A percentile compares a stretch with the other conserved stretches of the same genome.
Evolutionary conservation across 2,888 invertebrate species (phyloP).

Genomic region (Odontothrips loti): DNA sequence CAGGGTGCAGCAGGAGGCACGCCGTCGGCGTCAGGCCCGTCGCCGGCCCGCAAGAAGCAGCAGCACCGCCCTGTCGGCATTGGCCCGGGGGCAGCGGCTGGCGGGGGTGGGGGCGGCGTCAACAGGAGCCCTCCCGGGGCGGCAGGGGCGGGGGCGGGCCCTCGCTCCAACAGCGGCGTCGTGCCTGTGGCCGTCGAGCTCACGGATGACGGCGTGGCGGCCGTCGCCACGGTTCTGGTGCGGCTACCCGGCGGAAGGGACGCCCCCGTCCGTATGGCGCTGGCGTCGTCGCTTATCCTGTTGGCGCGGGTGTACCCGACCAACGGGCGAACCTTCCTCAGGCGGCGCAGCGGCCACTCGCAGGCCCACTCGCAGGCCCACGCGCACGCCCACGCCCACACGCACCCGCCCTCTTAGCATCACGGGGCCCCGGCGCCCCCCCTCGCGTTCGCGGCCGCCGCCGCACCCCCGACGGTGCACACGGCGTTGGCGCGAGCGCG

Average conservation of each 20-base stretch:
- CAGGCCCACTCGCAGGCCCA: constrained; percentile 47
- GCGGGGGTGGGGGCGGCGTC: constrained; percentile 36
- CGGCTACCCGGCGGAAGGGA: constrained; percentile 79
- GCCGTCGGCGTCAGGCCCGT: constrained; percentile 35
- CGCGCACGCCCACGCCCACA: constrained; percentile 35
- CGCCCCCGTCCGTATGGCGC: constrained; percentile 72
- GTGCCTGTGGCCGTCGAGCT: constrained; percentile 88
- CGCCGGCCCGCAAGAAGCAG: constrained; percentile 12
- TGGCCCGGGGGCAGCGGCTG: constrained; percentile 38
- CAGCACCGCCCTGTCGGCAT: constrained; percentile 28
- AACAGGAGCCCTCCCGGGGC: background rate
- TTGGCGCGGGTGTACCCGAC: constrained; percentile 59
- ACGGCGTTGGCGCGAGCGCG: background rate
- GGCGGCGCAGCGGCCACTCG: constrained; percentile 55
- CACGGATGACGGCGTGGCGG: constrained; percentile 81
- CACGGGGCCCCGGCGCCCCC: constrained; percentile 5
- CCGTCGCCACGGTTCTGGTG: constrained; percentile 87
- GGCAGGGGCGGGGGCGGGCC: constrained; percentile 41
- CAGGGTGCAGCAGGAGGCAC: constrained; percentile 44
- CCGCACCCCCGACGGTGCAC: background rate
- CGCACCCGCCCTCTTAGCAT: constrained; percentile 12
- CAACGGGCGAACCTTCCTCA: constrained; percentile 56
- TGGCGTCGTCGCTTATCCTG: constrained; percentile 75
- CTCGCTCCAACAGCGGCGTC: constrained; percentile 53
- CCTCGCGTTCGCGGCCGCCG: background rate